Conservation (phyloP, 1,140 invertebrate genomes). For the Ooceraea biroi region DNA sequence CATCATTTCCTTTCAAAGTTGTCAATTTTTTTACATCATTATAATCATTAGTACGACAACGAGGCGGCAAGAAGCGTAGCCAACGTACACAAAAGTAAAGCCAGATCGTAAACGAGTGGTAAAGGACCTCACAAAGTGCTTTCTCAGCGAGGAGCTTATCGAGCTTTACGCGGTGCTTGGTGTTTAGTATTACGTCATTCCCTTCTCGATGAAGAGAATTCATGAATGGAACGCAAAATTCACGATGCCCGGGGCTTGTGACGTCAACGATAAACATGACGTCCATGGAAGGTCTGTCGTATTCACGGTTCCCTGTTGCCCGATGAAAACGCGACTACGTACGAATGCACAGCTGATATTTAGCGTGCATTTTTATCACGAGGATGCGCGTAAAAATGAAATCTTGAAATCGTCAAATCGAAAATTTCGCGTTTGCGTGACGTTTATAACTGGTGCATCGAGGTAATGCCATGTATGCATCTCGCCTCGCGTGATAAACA, state of each 20-base stretch:
- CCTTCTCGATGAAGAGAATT: constrained; percentile 22
- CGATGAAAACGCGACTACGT: constrained; percentile 34
- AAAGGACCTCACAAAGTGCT: not conserved
- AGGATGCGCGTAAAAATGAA: constrained; percentile 22
- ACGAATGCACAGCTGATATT: constrained; percentile 16
- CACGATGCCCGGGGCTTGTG: constrained; percentile 41
- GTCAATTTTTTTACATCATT: not conserved
- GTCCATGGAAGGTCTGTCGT: constrained; percentile 35
- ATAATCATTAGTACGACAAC: not conserved
- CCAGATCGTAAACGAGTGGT: not conserved
- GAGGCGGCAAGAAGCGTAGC: too few species aligned
- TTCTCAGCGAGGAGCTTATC: not conserved
- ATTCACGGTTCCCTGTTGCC: constrained; percentile 22
- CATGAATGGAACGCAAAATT: constrained; percentile 51
- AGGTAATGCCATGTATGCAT: constrained; percentile 22
- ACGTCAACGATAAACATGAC: constrained; percentile 53
- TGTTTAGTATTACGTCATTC: constrained; percentile 38
- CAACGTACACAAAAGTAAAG: not conserved
- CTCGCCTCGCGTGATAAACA: constrained; percentile 28
- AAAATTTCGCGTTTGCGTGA: not conserved
- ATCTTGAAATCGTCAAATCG: not conserved
- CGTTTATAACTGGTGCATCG: constrained; percentile 10
- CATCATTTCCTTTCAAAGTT: not conserved
- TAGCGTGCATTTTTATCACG: not conserved
- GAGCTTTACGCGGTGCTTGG: constrained; percentile 18